Conservation (phyloP, 2,888 invertebrate species). For the Busseola fusca region DNA sequence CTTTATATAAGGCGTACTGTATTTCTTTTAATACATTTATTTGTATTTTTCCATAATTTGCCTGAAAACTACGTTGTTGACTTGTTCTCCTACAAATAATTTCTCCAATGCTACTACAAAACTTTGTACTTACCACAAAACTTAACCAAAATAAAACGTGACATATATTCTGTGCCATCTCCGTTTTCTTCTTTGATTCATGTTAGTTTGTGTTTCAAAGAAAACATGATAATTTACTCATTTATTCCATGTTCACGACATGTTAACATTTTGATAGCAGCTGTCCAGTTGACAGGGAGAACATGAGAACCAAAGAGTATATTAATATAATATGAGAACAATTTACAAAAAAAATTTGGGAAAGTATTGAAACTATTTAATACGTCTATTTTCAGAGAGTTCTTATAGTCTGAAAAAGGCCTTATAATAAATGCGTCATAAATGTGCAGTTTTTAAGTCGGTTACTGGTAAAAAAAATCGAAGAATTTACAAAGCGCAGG, state of each 20-base stretch:
- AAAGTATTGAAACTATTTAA: neutral
- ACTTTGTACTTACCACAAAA: conserved; percentile 67
- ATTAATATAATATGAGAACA: neutral
- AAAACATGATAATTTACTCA: conserved; percentile 54
- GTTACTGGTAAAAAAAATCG: neutral
- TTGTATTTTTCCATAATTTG: neutral
- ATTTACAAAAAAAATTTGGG: conserved; percentile 6
- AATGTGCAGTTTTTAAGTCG: neutral
- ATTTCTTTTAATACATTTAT: neutral
- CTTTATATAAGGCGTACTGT: too few relatives aligned
- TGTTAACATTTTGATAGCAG: conserved; percentile 56
- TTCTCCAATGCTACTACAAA: too few relatives aligned
- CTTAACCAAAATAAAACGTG: conserved; percentile 72
- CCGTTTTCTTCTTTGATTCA: conserved; percentile 44
- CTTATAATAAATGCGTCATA: neutral
- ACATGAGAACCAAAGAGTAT: neutral
- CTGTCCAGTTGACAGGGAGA: conserved; percentile 28
- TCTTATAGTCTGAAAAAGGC: neutral
- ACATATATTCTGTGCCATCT: conserved; percentile 57
- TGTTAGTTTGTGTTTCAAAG: conserved; percentile 45
- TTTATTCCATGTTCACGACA: conserved; percentile 35
- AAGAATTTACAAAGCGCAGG: too few relatives aligned
- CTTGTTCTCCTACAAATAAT: neutral
- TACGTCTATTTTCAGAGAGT: neutral
- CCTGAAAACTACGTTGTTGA: neutral